These are phyloP conservation scores for Myiozetetes cayanensis DNA, from an alignment of 2,113 vertebrate species.

Conservation along the genomic window DNA sequence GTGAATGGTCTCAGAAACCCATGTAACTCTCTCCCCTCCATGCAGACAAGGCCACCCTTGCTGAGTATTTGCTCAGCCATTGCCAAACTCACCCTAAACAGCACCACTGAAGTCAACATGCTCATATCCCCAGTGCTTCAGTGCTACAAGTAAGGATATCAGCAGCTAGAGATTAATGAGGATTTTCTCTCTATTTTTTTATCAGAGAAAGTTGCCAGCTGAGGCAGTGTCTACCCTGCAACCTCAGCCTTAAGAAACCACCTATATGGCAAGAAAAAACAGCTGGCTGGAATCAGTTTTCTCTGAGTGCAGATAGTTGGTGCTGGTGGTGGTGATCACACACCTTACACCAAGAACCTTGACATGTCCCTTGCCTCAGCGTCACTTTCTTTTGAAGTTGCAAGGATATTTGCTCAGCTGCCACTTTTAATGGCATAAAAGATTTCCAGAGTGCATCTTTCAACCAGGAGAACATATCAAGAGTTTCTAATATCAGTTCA, in stretches of 20 bases:
- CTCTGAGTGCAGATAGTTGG: neutral
- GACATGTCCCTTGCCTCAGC: accelerated
- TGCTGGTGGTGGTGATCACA: neutral
- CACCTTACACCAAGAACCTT: neutral
- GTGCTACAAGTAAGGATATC: neutral
- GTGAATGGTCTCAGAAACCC: accelerated
- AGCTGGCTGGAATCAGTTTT: neutral
- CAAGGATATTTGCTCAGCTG: neutral
- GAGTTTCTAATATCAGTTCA: neutral
- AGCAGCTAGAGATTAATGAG: neutral
- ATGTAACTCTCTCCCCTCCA: neutral
- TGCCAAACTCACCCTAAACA: neutral
- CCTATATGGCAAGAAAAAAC: neutral
- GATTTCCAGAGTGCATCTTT: neutral
- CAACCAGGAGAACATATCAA: neutral
- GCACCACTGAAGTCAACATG: neutral
- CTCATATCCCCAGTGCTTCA: neutral
- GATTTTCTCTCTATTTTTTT: neutral
- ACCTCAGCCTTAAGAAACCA: neutral
- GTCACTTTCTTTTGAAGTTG: neutral
- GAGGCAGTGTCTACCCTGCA: neutral
- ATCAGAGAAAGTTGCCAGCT: neutral
- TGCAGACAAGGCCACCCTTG: neutral
- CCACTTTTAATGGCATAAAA: neutral
- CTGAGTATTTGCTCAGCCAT: neutral